Evolutionary conservation across 2,113 vertebrate species (phyloP).

Genomic region (Anguilla japonica): DNA sequence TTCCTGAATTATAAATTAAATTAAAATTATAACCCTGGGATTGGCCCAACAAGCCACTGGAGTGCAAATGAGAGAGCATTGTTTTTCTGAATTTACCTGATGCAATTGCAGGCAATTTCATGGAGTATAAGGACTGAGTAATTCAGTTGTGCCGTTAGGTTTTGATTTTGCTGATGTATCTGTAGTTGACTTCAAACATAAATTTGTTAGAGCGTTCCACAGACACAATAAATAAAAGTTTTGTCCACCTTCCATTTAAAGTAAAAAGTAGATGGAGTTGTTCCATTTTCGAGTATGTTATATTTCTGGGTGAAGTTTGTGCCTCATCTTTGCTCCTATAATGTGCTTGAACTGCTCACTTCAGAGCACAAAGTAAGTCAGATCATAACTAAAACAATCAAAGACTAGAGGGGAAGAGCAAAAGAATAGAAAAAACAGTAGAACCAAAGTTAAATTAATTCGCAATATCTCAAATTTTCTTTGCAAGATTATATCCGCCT

Average conservation of each 20-base stretch:
- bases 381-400: conserved; percentile 61
- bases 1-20: too few species aligned
- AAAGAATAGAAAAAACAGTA: conserved; percentile 48
- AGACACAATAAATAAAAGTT: conserved; percentile 48
- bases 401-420: conserved; percentile 50
- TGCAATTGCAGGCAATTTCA: too few species aligned
- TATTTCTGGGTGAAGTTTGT: conserved; percentile 56
- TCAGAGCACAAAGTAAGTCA: conserved; percentile 55
- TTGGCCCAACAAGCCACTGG: conserved; percentile 35
- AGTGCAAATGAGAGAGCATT: conserved; percentile 46
- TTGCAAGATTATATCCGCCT: conserved; percentile 68
- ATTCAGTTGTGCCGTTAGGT: conserved; percentile 34
- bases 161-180: conserved; percentile 59
- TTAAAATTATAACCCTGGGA: not conserved
- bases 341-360: conserved; percentile 57
- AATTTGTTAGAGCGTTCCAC: conserved; percentile 53
- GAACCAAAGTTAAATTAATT: conserved; percentile 75
- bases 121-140: conserved; percentile 44
- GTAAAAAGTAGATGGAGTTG: conserved; percentile 56
- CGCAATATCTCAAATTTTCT: conserved; percentile 58
- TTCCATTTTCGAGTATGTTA: conserved; percentile 58
- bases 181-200: conserved; percentile 56
- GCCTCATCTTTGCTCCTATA: conserved; percentile 49
- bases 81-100: too few species aligned
- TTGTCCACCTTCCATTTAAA: conserved; percentile 51